Base-by-base conservation (phyloP, 2,888 invertebrate species). In the Drosophila paramelanica region DNA sequence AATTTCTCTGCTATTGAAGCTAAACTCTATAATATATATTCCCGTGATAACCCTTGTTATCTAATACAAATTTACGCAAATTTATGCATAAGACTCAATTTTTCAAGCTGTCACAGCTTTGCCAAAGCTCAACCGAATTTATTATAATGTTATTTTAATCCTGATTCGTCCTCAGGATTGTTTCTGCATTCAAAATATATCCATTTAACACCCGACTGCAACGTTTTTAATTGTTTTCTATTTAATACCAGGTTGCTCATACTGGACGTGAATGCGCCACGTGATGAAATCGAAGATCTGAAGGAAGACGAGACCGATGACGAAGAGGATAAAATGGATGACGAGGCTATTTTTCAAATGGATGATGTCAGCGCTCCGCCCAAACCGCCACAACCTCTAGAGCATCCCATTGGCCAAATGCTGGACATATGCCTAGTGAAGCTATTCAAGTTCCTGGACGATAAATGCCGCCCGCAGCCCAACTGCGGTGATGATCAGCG, bases 401-500 rank as follows among this genome's bases (percentile, higher is more conserved):
- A 93, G 53, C 94, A 95, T 91, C 93, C 93, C 20, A 90, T 94
- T 52, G 95, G 95, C 0, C 93, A 95, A 77, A 94, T 94, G 41
- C 92, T 98, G 33, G 98, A 98, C 92, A 93, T 95, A 57, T 95
- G 97, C 83, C 95, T 98, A 94, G 92, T 95, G 57, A 94, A 95
- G 87, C 89, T 97, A 66, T 94, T 97, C 45, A 93, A 93, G 60
- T 97, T 95, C 93, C 92, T 92, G 8, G 81, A 97, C 47, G 67
- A 66, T 3, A 89, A 83, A 73, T 88, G 79, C 70, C 77, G 84
- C 5, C 78, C 66, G 43, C 8, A 13, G 5, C 27, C 64, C 4
- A 67, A 67, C 43, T 20, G 55, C 3, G 76, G 17, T 11, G 81
- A 77, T 5, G 79, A 70, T 3, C 73, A 95, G 58, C 92, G 94